These are phyloP conservation scores for Gila orcuttii DNA, from an alignment of 2,113 vertebrate species.

Conservation along the genomic window DNA sequence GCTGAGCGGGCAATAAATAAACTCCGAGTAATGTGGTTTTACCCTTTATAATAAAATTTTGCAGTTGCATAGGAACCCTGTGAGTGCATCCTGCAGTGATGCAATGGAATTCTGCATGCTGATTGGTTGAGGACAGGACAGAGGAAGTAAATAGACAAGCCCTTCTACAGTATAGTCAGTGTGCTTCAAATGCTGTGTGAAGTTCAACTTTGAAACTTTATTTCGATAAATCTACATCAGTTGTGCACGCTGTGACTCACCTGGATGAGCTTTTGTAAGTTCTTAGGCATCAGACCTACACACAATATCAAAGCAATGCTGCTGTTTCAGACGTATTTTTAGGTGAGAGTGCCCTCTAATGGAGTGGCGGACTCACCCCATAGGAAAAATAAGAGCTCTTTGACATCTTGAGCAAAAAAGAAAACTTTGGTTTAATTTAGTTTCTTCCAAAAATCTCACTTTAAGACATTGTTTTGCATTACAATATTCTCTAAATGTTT, in stretches of 20 bases:
- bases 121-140: constrained; percentile 5
- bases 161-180: not conserved
- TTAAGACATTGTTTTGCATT: not conserved
- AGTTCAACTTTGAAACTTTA: not conserved
- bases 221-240: not conserved
- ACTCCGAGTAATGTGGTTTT: not conserved
- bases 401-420: not conserved
- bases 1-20: not conserved
- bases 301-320: not conserved
- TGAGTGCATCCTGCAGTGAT: not conserved
- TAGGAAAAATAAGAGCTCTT: not conserved
- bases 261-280: not conserved
- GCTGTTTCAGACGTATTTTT: not conserved
- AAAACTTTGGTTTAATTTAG: not conserved
- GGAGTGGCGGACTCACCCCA: not conserved
- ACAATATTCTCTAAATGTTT: not conserved
- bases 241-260: not conserved
- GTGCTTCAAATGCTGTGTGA: not conserved
- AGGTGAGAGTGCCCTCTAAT: not conserved
- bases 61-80: constrained; percentile 11
- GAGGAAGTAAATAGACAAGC: not conserved
- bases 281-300: not conserved
- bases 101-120: constrained; percentile 1
- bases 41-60: not conserved
- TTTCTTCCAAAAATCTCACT: not conserved